Base-by-base conservation (phyloP, 2,797 vertebrate genomes). In the Arrhamphus sclerolepis region DNA sequence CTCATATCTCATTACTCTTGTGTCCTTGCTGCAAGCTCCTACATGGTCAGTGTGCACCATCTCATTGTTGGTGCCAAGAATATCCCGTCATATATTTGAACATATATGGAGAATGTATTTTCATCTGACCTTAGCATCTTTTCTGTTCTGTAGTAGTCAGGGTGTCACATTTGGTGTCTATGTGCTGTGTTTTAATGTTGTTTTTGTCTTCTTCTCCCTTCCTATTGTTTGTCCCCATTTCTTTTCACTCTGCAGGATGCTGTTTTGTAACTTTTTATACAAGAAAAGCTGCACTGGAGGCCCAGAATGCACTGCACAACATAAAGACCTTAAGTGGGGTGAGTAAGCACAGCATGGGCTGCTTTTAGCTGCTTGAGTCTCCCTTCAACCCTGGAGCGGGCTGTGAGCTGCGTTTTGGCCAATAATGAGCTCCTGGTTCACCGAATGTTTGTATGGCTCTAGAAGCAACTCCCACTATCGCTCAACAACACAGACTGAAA, bases 181-280 rank as follows among this genome's bases (percentile, higher is more conserved):
- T 75, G 56, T 14, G n/a, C 56, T 58, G 51, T 46, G 26, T 77
- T 79, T 73, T 73, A 82, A 77, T 75, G 60, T 64, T 13, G 50
- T 70, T 72, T 65, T 66, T 74, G 44, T 78, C 51, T 83, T 50
- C 16, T 56, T 47, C 51, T 46, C 56, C 34, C 57, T 40, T 4
- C 69, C 70, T 20, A 48, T 77, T 75, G 53, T 79, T 72, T 84
- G 59, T 71, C 41, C 63, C 57, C 56, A 6, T 77, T 70, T 68
- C 48, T 31, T 38, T 64, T 78, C 57, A 40, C 46, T 87, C 81
- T 87, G 79, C 94, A 98, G 96, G 96, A 94, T 98, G 96, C 96
- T 98, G 96, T 97, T 98, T 98, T 95, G 96, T 98, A 94, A 98
- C 96, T 86, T 98, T 97, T 98, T 98, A 98, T 96, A 98, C 96